Conservation (phyloP, 2,797 vertebrate genomes). For the Acanthopagrus latus region DNA sequence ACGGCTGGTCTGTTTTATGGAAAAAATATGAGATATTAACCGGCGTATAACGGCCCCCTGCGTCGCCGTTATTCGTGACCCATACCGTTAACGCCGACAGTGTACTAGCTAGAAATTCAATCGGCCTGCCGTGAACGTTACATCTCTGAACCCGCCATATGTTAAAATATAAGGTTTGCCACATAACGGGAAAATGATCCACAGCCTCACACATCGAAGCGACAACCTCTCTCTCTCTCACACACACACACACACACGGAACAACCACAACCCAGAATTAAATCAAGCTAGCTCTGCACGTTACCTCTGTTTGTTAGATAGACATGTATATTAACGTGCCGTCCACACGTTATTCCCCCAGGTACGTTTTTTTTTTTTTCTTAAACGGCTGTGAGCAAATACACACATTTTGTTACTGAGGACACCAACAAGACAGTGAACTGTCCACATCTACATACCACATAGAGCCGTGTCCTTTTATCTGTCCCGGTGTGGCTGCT, state of each 20-base stretch:
- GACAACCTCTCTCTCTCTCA: too few relatives aligned
- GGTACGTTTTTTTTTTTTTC: constrained; percentile 8
- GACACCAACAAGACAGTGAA: not conserved
- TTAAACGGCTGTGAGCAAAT: not conserved
- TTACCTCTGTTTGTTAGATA: not conserved
- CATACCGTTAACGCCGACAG: not conserved
- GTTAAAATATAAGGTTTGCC: constrained; percentile 21
- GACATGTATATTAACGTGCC: not conserved
- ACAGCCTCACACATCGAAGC: constrained; percentile 19
- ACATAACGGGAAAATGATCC: constrained; percentile 73
- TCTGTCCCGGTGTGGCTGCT: constrained; percentile 15
- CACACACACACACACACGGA: too few relatives aligned
- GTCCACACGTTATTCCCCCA: constrained; percentile 25
- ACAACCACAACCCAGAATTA: constrained; percentile 1
- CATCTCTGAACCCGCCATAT: constrained; percentile 3
- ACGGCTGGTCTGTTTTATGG: not conserved
- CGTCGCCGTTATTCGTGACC: constrained; percentile 1
- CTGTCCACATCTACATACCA: constrained; percentile 75
- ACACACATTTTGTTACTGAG: not conserved
- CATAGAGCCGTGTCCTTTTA: constrained; percentile 53
- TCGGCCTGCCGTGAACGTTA: not conserved
- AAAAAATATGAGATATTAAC: constrained; percentile 8
- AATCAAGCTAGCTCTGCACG: not conserved
- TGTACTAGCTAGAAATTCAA: not conserved
- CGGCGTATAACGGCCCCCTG: not conserved